Evolutionary conservation across 2,797 vertebrate genomes (phyloP), one percentile per base, ranked within the genome.

Genomic region (Phalanger gymnotis): DNA sequence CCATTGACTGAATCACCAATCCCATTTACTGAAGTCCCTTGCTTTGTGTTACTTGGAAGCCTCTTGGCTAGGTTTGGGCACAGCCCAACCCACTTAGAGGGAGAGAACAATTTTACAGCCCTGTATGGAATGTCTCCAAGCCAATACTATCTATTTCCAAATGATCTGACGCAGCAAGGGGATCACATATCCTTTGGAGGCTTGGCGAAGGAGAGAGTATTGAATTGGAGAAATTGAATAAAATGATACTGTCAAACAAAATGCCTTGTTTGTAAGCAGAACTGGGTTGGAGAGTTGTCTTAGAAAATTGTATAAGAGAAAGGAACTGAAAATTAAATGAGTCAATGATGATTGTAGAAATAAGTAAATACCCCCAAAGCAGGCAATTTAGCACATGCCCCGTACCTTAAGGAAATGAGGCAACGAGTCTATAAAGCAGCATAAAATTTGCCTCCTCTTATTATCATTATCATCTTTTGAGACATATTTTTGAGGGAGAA

Each of bases 131-230:
- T n/a, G 94, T 96, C 95, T 98, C 97, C 97, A 97, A 97, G 96
- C 97, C 97, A 97, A 52, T 94, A 22, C 3, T 96, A 94, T 97
- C 97, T 97, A 93, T 98, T 98, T 98, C 98, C 97, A 98, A 98
- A 89, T 47, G 96, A 97, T 97, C 97, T 98, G 97, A 98, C 96
- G 95, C 97, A 98, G 97, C 94, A 92, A 97, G 94, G 19, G 5
- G 97, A 97, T 98, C 94, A 9, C 91, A 95, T 97, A 98, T 98
- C 98, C 97, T 96, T 95, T 96, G 95, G 96, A 98, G 96, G 96
- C 94, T 97, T 98, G 97, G 97, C 97, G 90, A 93, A 95, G 90
- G 93, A 96, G 40, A 92, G 73, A 51, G 73, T 81, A 81, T 92
- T 22, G 66, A 91, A 53, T 96, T 97, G 95, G 96, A 95, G 52